Conservation (phyloP, 1,140 invertebrate species). For the Tetramorium parvispinum region DNA sequence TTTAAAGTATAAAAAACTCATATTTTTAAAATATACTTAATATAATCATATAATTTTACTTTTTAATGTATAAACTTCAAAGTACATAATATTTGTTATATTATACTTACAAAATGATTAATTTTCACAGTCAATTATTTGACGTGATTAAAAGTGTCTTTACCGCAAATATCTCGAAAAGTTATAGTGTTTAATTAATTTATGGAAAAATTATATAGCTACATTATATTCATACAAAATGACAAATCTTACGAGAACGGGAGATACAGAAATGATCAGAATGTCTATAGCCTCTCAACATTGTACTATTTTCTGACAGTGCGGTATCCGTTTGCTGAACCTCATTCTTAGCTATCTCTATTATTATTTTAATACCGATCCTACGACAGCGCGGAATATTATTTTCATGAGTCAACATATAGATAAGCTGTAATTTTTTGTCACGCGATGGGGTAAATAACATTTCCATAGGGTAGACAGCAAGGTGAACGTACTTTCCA, state of each 20-base stretch:
- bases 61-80: neutral
- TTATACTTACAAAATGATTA: neutral
- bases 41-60: neutral
- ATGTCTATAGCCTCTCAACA: neutral
- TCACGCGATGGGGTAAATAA: conserved; percentile 19
- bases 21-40: conserved; percentile 1
- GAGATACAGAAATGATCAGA: neutral
- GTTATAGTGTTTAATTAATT: neutral
- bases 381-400: neutral
- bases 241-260: neutral
- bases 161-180: neutral
- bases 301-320: neutral
- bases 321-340: neutral
- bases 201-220: no score
- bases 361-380: conserved; percentile 3
- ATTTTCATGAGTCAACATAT: conserved; percentile 19
- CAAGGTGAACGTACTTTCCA: neutral
- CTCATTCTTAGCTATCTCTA: neutral
- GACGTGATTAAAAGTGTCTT: neutral
- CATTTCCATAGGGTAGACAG: neutral
- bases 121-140: neutral
- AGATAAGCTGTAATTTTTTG: neutral
- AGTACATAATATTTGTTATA: neutral
- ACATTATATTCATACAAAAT: neutral
- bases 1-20: neutral